A percentile compares a stretch with the other conserved stretches of the same genome.
Evolutionary conservation across 2,797 vertebrate genomes (phyloP).

Genomic region (Oceanodroma leucorhoa): DNA sequence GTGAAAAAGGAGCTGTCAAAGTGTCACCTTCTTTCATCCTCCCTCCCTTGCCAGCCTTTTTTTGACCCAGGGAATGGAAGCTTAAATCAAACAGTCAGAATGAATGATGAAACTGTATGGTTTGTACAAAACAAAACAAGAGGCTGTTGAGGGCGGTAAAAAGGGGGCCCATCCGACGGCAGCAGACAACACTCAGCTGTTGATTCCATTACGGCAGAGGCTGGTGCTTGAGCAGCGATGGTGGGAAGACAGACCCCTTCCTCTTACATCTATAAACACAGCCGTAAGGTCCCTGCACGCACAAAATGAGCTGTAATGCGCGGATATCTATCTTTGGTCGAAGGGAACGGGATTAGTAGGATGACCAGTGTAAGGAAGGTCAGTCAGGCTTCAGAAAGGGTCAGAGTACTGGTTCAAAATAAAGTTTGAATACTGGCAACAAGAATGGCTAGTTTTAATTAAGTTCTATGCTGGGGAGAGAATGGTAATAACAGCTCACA

Average conservation of each 20-base stretch:
- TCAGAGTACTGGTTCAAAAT: background rate
- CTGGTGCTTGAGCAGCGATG: slow-evolving; percentile 29
- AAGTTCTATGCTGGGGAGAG: background rate
- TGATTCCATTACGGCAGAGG: slow-evolving; percentile 59
- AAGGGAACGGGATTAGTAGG: background rate
- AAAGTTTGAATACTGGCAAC: background rate
- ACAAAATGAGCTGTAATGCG: background rate
- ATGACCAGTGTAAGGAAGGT: background rate
- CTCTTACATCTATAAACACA: background rate
- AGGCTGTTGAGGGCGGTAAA: background rate
- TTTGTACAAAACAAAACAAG: slow-evolving; percentile 55
- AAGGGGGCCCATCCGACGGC: slow-evolving; percentile 73
- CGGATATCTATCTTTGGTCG: background rate
- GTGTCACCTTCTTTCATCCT: slow-evolving; percentile 56
- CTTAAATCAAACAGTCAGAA: slow-evolving; percentile 53
- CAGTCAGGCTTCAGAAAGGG: background rate
- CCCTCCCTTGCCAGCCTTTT: slow-evolving; percentile 28
- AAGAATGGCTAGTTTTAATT: background rate
- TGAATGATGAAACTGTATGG: slow-evolving; percentile 30
- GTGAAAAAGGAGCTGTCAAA: slow-evolving; percentile 65
- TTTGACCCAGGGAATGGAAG: slow-evolving; percentile 32
- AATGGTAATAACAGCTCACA: background rate
- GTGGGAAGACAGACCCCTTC: slow-evolving; percentile 31
- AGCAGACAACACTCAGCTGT: slow-evolving; percentile 73
- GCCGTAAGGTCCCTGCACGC: background rate